A percentile compares a stretch with the other conserved stretches of the same genome.
These are phyloP conservation scores for Pterophyllum scalare DNA, from an alignment of 2,113 vertebrate species.

Conservation along the genomic window DNA sequence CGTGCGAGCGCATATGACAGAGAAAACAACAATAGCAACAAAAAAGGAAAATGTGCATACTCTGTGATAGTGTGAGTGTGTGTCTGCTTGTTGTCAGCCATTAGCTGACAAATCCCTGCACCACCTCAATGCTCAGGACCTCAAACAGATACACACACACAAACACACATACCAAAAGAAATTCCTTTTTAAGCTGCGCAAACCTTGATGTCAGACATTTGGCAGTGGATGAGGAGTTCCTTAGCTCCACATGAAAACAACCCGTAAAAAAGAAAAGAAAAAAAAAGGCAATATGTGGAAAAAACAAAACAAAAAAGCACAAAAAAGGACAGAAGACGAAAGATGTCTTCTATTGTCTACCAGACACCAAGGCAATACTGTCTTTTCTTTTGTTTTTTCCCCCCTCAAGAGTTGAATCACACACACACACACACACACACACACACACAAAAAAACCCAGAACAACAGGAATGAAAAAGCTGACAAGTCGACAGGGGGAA, in stretches of 20 bases:
- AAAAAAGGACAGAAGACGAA: conserved; percentile 51
- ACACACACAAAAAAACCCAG: not conserved
- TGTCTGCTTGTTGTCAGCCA: conserved; percentile 52
- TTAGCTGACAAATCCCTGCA: conserved; percentile 66
- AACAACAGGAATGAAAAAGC: conserved; percentile 53
- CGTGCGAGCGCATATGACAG: not conserved
- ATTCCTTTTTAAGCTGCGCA: conserved; percentile 65
- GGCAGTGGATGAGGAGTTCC: conserved; percentile 65
- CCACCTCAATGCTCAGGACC: conserved; percentile 49
- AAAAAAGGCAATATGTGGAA: not conserved
- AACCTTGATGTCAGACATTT: conserved; percentile 65
- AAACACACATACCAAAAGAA: conserved; percentile 23
- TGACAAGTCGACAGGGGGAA: conserved; percentile 48
- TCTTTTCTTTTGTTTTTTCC: conserved; percentile 52
- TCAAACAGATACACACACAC: conserved; percentile 44
- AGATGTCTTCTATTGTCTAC: conserved; percentile 40
- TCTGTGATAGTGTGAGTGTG: conserved; percentile 1
- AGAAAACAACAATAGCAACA: not conserved
- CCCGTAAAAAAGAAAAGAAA: not conserved
- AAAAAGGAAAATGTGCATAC: conserved; percentile 9
- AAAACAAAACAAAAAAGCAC: not conserved
- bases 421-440: conserved; percentile 51
- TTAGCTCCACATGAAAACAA: conserved; percentile 67
- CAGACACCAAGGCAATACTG: conserved; percentile 37
- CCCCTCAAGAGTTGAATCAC: conserved; percentile 55